These are phyloP conservation scores for Trachythela sp. DNA, from an alignment of 64 coral and sea anemone genomes.

Conservation along the genomic window DNA sequence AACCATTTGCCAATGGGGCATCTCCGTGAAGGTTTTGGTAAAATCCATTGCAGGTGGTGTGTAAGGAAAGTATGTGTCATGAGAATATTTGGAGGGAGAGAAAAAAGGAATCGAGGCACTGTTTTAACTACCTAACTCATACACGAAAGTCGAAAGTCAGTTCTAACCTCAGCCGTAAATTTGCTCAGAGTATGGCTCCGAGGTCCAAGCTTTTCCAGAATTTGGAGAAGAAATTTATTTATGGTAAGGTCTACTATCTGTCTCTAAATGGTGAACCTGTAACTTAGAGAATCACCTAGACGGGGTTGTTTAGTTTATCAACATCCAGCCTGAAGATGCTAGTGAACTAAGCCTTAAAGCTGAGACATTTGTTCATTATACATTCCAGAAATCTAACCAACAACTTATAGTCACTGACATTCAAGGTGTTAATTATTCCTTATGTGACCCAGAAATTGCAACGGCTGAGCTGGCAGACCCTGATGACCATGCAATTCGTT, in stretches of 20 bases:
- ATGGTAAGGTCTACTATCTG: conserved; percentile 45
- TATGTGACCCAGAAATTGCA: conserved; percentile 14
- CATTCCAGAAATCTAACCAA: conserved; percentile 1
- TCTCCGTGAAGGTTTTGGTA: conserved; percentile 24
- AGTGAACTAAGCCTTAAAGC: conserved; percentile 22
- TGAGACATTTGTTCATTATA: conserved; percentile 12
- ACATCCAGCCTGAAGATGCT: background rate
- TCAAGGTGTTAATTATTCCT: conserved; percentile 11
- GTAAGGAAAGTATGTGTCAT: conserved; percentile 23
- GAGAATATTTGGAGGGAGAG: conserved; percentile 21
- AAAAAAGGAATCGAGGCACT: conserved; percentile 27
- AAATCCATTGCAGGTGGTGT: conserved; percentile 29
- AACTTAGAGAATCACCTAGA: conserved; percentile 21
- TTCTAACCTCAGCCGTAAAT: conserved; percentile 22
- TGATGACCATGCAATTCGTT: too few relatives aligned
- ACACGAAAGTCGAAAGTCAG: conserved; percentile 23
- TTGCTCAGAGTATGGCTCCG: conserved; percentile 17
- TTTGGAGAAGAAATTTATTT: conserved; percentile 33
- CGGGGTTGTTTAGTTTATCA: conserved; percentile 38
- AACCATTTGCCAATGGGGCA: conserved; percentile 30
- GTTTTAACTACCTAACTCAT: conserved; percentile 33
- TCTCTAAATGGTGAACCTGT: conserved; percentile 28
- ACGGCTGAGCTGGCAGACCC: conserved; percentile 3
- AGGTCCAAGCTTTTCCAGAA: background rate
- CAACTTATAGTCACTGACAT: conserved; percentile 22